Evolutionary conservation across 2,113 vertebrate species (phyloP).

Genomic region (Maccullochella peelii): DNA sequence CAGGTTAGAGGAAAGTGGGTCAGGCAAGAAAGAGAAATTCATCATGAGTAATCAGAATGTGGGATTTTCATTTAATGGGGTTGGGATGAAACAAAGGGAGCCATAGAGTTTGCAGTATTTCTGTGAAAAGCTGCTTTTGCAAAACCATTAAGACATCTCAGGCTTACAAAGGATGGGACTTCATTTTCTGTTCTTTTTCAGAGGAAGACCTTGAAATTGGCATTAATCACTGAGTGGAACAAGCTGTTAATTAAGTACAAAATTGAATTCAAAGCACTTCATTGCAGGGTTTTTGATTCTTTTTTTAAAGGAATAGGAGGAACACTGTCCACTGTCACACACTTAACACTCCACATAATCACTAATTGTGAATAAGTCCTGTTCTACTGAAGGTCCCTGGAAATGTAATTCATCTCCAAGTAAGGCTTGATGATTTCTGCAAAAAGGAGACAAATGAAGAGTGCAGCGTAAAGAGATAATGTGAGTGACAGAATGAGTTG

Average conservation of each 20-base stretch:
- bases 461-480: not conserved
- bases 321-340: not conserved
- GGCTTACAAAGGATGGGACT: not conserved
- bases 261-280: not conserved
- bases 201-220: not conserved
- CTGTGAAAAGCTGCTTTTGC: slow-evolving; percentile 10
- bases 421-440: slow-evolving; percentile 17
- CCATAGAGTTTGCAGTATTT: not conserved
- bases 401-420: slow-evolving; percentile 44
- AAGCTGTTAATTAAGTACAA: slow-evolving; percentile 10
- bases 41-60: not conserved
- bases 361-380: not conserved
- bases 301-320: not conserved
- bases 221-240: not conserved
- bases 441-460: not conserved
- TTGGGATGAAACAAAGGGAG: not conserved
- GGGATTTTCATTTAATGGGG: not conserved
- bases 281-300: not conserved
- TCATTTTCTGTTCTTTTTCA: slow-evolving; percentile 10
- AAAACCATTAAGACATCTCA: slow-evolving; percentile 6
- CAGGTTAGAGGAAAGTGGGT: not conserved
- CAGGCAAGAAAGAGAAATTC: not conserved
- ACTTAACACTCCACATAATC: not conserved
- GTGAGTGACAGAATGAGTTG: not conserved
- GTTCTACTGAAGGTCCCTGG: slow-evolving; percentile 2